A percentile compares a stretch with the other conserved stretches of the same genome.
phyloP scores from a whole-genome alignment of 2,113 vertebrate genomes.

The Diphyllodes magnificus region DNA sequence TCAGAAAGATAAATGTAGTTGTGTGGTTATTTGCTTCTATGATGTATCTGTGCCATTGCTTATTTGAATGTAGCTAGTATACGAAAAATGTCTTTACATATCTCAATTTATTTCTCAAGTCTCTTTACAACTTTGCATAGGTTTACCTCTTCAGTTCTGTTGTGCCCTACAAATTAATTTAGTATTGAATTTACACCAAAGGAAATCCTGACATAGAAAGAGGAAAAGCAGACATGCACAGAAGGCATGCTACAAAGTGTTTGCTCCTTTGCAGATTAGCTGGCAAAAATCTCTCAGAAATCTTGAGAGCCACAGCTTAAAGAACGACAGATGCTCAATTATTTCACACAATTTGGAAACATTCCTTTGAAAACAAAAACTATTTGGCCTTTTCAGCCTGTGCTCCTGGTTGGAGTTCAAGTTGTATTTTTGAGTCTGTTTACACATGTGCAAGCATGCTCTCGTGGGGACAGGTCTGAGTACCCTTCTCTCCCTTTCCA shows the following conservation, averaged over 20 bases:
- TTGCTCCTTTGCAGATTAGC: background rate
- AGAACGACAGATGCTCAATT: background rate
- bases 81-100: background rate
- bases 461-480: background rate
- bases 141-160: background rate
- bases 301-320: background rate
- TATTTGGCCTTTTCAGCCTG: background rate
- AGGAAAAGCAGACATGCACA: background rate
- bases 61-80: background rate
- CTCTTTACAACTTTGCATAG: background rate
- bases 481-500: background rate
- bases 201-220: background rate
- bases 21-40: background rate
- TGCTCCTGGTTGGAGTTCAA: background rate
- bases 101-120: background rate
- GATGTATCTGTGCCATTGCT: background rate
- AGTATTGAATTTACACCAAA: background rate
- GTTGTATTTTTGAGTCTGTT: background rate
- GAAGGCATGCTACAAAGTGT: background rate
- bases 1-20: background rate
- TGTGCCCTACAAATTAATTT: background rate
- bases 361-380: background rate
- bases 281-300: background rate
- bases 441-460: accelerated
- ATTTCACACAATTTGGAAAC: background rate